A percentile compares a stretch with the other conserved stretches of the same genome.
Evolutionary conservation across 2,888 invertebrate genomes (phyloP).

Genomic region (Drosophila silvestris): DNA sequence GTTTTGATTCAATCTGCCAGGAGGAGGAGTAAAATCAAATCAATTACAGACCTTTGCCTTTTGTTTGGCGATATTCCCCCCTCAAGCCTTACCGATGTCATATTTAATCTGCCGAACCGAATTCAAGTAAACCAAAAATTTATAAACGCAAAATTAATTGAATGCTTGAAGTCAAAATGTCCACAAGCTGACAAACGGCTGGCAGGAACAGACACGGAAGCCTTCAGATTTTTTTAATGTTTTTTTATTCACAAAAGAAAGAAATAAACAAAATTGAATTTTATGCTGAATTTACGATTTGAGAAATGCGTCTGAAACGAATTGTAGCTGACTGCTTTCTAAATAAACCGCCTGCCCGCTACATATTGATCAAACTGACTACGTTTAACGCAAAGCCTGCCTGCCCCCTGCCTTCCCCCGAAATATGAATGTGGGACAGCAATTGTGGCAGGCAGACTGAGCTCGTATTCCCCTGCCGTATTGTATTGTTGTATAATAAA

Average conservation of each 20-base stretch:
- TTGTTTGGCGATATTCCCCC: background rate
- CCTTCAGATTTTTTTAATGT: constrained; percentile 35
- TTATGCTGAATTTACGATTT: constrained; percentile 55
- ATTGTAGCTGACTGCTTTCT: constrained; percentile 73
- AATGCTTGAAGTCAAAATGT: constrained; percentile 21
- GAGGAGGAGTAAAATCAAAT: background rate
- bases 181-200: constrained; percentile 29
- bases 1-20: constrained; percentile 84
- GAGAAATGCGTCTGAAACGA: constrained; percentile 75
- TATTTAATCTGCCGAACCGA: constrained; percentile 44
- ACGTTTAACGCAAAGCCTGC: constrained; percentile 50
- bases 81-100: constrained; percentile 81
- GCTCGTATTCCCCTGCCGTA: constrained; percentile 10
- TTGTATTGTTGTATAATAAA: constrained; percentile 44
- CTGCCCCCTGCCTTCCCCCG: constrained; percentile 29
- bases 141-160: constrained; percentile 46
- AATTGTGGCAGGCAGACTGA: constrained; percentile 46
- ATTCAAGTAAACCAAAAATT: constrained; percentile 47
- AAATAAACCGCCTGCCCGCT: constrained; percentile 28
- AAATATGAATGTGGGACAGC: constrained; percentile 53
- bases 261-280: constrained; percentile 45
- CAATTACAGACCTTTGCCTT: background rate
- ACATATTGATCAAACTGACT: constrained; percentile 76
- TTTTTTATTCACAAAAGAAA: constrained; percentile 18
- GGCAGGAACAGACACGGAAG: constrained; percentile 14